Evolutionary conservation across 37 sponge, comb jelly and placozoan species (phyloP).

Genomic region (Crambe crambe): DNA sequence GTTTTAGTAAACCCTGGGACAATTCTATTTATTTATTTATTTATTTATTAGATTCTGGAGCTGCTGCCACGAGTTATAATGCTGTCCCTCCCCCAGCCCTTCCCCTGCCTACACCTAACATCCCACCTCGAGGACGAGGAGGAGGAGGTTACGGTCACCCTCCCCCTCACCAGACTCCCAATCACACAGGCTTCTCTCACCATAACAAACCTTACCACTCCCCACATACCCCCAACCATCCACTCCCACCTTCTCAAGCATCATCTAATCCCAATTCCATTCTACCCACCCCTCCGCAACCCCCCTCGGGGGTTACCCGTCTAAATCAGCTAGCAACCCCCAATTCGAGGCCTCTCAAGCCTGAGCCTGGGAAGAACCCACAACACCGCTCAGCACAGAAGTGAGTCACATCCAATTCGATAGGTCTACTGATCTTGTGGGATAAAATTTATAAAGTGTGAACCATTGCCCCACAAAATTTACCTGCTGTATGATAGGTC

Average conservation of each 20-base stretch:
- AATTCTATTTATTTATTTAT: too few species aligned
- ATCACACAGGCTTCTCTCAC: not conserved
- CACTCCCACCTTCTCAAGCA: not conserved
- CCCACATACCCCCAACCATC: not conserved
- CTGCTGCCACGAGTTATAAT: not conserved
- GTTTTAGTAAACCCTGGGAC: too few species aligned
- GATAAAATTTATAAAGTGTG: too few species aligned
- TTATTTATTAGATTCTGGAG: too few species aligned
- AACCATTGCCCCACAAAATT: too few species aligned
- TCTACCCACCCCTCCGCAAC: not conserved
- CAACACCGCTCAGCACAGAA: too few species aligned
- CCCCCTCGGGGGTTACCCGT: too few species aligned
- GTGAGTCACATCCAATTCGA: too few species aligned
- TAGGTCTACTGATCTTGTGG: too few species aligned
- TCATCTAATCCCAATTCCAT: not conserved
- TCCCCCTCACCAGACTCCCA: not conserved
- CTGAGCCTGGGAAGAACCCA: too few species aligned
- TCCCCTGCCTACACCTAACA: not conserved
- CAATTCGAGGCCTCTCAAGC: too few species aligned
- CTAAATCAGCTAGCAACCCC: not conserved
- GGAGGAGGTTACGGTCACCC: not conserved
- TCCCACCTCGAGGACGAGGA: not conserved
- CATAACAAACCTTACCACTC: not conserved
- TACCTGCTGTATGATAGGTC: too few species aligned
- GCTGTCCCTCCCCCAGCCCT: constrained; percentile 22